Conservation (phyloP, 2,113 vertebrate species). For the Lagenorhynchus albirostris region DNA sequence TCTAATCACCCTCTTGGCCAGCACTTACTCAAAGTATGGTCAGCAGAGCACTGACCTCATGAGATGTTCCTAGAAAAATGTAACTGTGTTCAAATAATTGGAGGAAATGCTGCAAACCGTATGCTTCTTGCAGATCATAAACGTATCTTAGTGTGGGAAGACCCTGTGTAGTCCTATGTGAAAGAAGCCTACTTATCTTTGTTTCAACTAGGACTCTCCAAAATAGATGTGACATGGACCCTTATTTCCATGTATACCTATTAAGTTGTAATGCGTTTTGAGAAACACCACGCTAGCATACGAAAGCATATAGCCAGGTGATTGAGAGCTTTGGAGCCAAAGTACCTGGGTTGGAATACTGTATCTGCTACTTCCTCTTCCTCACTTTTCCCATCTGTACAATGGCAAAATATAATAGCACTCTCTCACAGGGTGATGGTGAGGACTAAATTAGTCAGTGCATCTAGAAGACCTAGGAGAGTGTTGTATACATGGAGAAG, state of each 20-base stretch:
- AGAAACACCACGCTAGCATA: background rate
- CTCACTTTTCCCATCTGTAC: background rate
- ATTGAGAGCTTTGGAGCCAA: background rate
- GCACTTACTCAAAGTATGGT: background rate
- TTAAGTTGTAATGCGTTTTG: background rate
- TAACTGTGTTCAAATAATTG: background rate
- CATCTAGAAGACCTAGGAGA: background rate
- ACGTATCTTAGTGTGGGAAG: background rate
- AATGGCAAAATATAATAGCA: background rate
- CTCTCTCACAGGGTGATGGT: background rate
- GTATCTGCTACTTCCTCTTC: background rate
- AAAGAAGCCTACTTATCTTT: background rate
- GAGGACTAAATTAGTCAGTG: background rate
- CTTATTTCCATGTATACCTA: background rate
- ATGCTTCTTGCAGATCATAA: background rate
- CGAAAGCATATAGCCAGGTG: background rate
- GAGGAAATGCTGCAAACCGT: background rate
- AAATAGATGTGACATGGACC: background rate
- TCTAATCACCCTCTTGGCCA: background rate
- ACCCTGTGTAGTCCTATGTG: background rate
- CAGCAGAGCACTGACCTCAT: background rate
- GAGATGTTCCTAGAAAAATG: background rate
- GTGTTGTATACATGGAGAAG: background rate
- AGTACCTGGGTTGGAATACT: background rate
- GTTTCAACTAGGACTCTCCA: background rate